Evolutionary conservation across 64 coral and sea anemone genomes (phyloP).

Genomic region (Astreopora myriophthalma): DNA sequence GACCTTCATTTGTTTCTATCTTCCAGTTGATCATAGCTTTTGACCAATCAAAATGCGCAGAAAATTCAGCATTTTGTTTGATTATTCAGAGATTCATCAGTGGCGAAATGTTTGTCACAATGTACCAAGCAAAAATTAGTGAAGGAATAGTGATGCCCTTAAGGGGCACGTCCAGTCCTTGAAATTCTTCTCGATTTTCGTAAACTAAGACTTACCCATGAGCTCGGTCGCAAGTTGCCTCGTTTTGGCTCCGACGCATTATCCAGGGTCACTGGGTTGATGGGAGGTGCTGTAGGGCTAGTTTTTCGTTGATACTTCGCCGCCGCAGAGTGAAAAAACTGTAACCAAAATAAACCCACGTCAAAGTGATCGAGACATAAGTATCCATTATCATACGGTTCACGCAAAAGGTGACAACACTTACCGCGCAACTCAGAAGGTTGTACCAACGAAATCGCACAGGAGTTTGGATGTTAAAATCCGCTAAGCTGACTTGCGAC

Average conservation of each 20-base stretch:
- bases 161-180: too few relatives aligned
- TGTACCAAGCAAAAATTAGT: too few relatives aligned
- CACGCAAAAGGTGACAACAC: background rate
- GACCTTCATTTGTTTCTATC: too few relatives aligned
- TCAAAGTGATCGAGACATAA: background rate
- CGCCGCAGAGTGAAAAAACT: conserved; percentile 54
- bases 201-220: too few relatives aligned
- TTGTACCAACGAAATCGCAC: conserved; percentile 93
- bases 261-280: background rate
- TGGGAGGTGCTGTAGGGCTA: background rate
- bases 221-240: conserved; percentile 48
- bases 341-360: background rate
- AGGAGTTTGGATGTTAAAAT: conserved; percentile 86
- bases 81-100: too few relatives aligned
- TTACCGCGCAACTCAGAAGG: conserved; percentile 80
- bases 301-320: conserved; percentile 29
- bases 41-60: too few relatives aligned
- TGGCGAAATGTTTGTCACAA: too few relatives aligned
- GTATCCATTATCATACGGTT: background rate
- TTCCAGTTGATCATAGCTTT: too few relatives aligned
- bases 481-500: conserved; percentile 87
- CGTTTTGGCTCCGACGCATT: conserved; percentile 1
- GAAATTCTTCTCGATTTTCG: too few relatives aligned
- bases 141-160: too few relatives aligned
- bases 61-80: too few relatives aligned